Evolutionary conservation across 2,113 vertebrate genomes (phyloP), one percentile per base, ranked within the genome.

Genomic region (Triplophysa rosa): DNA sequence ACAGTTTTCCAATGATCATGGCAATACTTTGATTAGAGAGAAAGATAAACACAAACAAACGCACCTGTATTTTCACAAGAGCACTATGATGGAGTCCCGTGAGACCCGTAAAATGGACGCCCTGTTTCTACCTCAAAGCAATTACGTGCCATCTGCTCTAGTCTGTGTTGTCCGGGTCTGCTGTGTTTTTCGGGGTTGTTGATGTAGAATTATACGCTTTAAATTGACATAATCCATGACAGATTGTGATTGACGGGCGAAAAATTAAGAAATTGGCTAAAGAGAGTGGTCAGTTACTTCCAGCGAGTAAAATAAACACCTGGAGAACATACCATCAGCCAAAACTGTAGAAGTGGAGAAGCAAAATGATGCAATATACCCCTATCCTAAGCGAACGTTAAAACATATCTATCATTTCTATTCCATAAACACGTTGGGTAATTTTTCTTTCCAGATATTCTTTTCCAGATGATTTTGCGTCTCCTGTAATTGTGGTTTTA

Each of bases 191-290:
- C 59, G 29, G 80, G 33, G 37, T 79, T 76, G 70, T 66, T 77
- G 70, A 73, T 82, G 79, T 76, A 71, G 73, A 82, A 84, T 86
- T 84, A 79, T 56, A 16, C 66, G 26, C 74, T 45, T 58, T 74
- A 84, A 88, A 85, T 84, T 82, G 85, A 84, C 76, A 71, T 84
- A 86, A 81, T 85, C 81, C 79, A 64, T 83, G 83, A 86, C 81
- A 84, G 85, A 83, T 80, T 79, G 83, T 81, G 83, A 87, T 80
- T 86, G 87, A 85, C 81, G n/a, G 90, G 89, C 84, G 86, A 90
- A 86, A 85, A 92, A 91, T 93, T 92, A 91, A 92, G 91, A 86
- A 87, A 90, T 91, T 92, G 72, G 83, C 40, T 62, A 42, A 66
- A 70, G 73, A 40, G 2, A 45, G 82, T 42, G 76, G 33, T 40